Conservation (phyloP, 2,113 vertebrate genomes). For the Mormyrus iriodes region DNA sequence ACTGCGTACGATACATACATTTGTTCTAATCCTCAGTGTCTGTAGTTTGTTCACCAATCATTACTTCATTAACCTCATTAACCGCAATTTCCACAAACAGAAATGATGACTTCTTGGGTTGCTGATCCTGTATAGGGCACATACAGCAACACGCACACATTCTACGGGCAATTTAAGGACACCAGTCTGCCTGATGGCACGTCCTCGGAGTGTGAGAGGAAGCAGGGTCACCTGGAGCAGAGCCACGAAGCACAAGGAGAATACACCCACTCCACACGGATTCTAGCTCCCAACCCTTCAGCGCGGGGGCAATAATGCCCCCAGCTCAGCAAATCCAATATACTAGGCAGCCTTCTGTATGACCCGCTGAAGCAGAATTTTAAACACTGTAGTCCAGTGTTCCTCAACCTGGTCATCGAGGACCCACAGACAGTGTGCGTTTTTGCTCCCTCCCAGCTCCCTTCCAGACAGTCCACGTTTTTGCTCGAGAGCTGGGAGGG, state of each 20-base stretch:
- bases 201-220: background rate
- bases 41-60: background rate
- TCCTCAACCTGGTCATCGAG: background rate
- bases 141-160: background rate
- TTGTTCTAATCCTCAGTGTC: background rate
- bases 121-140: background rate
- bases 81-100: background rate
- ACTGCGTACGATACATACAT: background rate
- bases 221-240: background rate
- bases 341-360: background rate
- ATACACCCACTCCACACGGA: background rate
- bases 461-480: too few species aligned
- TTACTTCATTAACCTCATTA: constrained; percentile 4
- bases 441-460: too few species aligned
- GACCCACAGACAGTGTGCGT: background rate
- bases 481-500: background rate
- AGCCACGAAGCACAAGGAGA: background rate
- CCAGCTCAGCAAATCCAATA: background rate
- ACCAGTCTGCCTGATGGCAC: background rate
- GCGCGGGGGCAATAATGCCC: background rate
- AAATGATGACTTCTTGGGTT: background rate
- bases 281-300: background rate
- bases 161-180: background rate
- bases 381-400: background rate
- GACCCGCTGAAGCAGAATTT: background rate